phyloP scores from a whole-genome alignment of 2,888 invertebrate genomes.

The Falcaria lacertinaria region DNA sequence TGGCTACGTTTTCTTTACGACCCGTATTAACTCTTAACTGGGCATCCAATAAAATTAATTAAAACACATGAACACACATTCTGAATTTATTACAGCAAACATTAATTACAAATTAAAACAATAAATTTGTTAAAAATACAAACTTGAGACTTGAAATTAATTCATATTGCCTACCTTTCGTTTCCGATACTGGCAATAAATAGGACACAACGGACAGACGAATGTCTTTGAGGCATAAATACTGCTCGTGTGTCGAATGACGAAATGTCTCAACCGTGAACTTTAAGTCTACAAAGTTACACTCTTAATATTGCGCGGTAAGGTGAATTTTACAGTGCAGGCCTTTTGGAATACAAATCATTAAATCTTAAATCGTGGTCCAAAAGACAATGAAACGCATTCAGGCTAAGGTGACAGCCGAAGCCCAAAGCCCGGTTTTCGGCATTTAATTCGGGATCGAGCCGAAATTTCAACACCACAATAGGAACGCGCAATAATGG shows the following conservation, averaged over 20 bases:
- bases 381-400: slow-evolving; percentile 65
- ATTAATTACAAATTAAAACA: background rate
- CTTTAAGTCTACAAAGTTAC: slow-evolving; percentile 5
- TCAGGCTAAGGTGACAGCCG: slow-evolving; percentile 64
- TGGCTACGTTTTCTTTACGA: background rate
- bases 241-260: slow-evolving; percentile 25
- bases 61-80: background rate
- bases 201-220: slow-evolving; percentile 55
- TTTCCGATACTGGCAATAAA: slow-evolving; percentile 63
- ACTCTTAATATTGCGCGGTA: slow-evolving; percentile 5
- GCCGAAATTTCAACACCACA: slow-evolving; percentile 53
- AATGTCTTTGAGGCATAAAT: slow-evolving; percentile 62
- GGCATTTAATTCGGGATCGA: slow-evolving; percentile 64
- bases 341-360: slow-evolving; percentile 1
- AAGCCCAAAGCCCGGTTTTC: slow-evolving; percentile 46
- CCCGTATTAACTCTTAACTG: background rate
- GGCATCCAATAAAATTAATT: background rate
- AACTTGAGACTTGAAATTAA: slow-evolving; percentile 31
- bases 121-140: background rate
- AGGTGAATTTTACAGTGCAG: slow-evolving; percentile 19
- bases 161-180: slow-evolving; percentile 46
- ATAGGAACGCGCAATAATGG: slow-evolving; percentile 28
- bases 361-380: slow-evolving; percentile 5
- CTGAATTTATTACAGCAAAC: background rate
- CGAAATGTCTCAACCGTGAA: slow-evolving; percentile 18